Evolutionary conservation across 2,113 vertebrate genomes (phyloP).

Genomic region (Carettochelys insculpta): DNA sequence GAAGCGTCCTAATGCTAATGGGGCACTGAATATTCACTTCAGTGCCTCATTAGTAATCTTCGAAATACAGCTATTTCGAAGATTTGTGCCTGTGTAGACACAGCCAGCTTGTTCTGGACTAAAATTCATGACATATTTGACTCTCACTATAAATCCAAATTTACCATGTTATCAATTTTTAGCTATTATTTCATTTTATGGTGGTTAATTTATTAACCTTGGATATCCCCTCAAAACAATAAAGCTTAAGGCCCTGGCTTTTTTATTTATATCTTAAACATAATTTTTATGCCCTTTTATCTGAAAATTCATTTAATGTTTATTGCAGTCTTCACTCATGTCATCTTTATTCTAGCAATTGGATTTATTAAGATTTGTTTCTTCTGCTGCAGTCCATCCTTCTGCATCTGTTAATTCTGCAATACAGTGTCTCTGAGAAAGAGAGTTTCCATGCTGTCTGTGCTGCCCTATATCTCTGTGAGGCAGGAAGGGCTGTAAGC

Average conservation of each 20-base stretch:
- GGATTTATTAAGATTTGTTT: background rate
- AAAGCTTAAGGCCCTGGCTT: slow-evolving; percentile 25
- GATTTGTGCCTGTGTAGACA: too few species aligned
- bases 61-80: too few species aligned
- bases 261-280: slow-evolving; percentile 61
- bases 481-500: background rate
- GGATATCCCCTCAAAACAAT: slow-evolving; percentile 38
- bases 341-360: background rate
- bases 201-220: slow-evolving; percentile 59
- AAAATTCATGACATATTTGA: background rate
- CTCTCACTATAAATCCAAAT: background rate
- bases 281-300: slow-evolving; percentile 67
- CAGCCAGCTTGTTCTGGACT: background rate
- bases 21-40: too few species aligned
- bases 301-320: slow-evolving; percentile 60
- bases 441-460: background rate
- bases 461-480: background rate
- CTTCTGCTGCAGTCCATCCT: background rate
- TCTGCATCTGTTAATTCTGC: accelerated
- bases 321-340: slow-evolving; percentile 53
- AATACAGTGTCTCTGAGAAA: background rate
- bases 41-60: too few species aligned
- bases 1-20: too few species aligned
- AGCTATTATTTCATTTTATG: slow-evolving; percentile 4
- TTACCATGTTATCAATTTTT: slow-evolving; percentile 4